Conservation (phyloP, 2,888 invertebrate genomes). For the Phytoseiulus persimilis region DNA sequence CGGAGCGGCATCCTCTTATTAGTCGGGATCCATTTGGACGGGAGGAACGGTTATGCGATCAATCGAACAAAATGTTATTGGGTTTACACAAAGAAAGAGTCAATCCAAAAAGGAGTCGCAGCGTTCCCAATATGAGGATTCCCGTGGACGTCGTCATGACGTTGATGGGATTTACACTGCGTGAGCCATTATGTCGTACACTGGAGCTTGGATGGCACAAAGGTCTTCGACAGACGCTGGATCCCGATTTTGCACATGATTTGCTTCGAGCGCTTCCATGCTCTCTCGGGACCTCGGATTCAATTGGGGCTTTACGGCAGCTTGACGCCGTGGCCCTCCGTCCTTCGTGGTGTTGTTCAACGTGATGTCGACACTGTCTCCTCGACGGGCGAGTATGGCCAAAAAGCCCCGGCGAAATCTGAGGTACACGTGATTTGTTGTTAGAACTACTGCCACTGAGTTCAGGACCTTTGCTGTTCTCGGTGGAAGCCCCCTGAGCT, state of each 20-base stretch:
- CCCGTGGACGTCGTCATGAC: no score
- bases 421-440: background rate
- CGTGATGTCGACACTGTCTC: background rate
- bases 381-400: background rate
- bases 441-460: background rate
- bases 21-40: no score
- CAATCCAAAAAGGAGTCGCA: no score
- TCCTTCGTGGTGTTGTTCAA: background rate
- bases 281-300: background rate
- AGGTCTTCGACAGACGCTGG: background rate
- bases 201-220: background rate
- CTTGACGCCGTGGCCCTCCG: background rate
- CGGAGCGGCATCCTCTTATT: no score
- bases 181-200: background rate
- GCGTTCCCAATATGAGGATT: no score
- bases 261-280: background rate
- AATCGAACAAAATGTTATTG: no score
- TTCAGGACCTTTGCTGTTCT: no score
- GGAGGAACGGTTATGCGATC: no score
- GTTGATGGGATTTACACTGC: background rate
- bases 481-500: no score
- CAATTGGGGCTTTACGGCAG: background rate
- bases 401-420: background rate
- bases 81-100: no score
- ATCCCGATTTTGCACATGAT: background rate